Conservation (phyloP, 2,797 vertebrate genomes). For the Gobio occitaniae region DNA sequence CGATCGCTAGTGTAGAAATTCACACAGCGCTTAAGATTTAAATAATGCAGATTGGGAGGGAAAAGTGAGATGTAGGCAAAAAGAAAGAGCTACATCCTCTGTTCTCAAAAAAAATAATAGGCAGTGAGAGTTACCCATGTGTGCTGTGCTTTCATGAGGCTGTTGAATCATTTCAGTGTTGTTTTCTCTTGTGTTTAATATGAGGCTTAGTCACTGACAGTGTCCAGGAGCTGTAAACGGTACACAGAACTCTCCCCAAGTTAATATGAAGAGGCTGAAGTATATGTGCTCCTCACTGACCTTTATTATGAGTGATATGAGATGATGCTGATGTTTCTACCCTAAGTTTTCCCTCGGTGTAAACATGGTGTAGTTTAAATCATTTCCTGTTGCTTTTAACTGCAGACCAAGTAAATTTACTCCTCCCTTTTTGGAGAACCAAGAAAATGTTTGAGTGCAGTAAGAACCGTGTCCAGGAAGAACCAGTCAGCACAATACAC, state of each 20-base stretch:
- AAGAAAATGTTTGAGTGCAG: neutral
- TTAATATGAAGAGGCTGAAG: conserved; percentile 19
- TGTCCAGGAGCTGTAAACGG: conserved; percentile 48
- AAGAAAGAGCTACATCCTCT: conserved; percentile 3
- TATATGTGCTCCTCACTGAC: neutral
- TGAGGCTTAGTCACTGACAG: conserved; percentile 46
- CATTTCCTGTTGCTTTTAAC: neutral
- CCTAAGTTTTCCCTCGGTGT: neutral
- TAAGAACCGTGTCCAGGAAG: neutral
- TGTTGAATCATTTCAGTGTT: conserved; percentile 56
- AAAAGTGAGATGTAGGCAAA: conserved; percentile 6
- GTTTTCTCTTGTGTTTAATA: conserved; percentile 56
- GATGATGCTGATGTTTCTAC: conserved; percentile 1
- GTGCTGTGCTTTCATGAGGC: conserved; percentile 30
- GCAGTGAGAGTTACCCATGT: conserved; percentile 25
- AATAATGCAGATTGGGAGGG: conserved; percentile 39
- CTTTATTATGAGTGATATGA: conserved; percentile 22
- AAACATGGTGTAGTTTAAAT: neutral
- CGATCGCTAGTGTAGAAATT: conserved; percentile 20
- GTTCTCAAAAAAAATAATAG: conserved; percentile 23
- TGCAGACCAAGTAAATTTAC: neutral
- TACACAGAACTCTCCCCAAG: conserved; percentile 6
- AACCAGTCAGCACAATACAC: neutral
- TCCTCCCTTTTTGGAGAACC: neutral
- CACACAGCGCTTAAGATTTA: conserved; percentile 49